Evolutionary conservation across 2,113 vertebrate species (phyloP), one percentile per base, ranked within the genome.

Genomic region (Sinocyclocheilus rhinocerous): DNA sequence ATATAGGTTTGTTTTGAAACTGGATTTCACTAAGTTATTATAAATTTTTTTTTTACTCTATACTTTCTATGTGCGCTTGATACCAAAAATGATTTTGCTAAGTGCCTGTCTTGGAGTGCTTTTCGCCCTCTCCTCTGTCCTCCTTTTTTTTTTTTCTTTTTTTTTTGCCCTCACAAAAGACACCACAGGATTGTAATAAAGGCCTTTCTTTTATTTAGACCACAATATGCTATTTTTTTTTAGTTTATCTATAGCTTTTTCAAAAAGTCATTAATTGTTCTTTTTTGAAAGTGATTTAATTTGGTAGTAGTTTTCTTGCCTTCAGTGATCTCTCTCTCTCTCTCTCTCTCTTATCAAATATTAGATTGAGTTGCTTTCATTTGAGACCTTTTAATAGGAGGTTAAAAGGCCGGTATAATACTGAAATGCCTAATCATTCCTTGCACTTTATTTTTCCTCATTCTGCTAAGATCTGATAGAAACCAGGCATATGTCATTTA

Each of bases 361-460:
- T 84, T 57, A 36, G 29, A 61, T 76, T 84, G 67, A 81, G 48
- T 29, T 18, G 48, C 75, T 50, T 87, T 83, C 42, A 39, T 83
- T 77, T 50, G 33, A 81, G 70, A 81, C 36, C 78, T 76, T 69
- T 55, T 89, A 84, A 90, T 90, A 89, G 91, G 87, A 91, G 87
- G 82, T 90, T 87, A 85, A 84, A 90, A 90, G 85, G 91, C 91
- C 85, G 59, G 48, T 80, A 85, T 57, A 59, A 86, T 70, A 89
- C 88, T 90, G 76, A 79, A 92, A 90, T 90, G 89, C 87, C 93
- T 72, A 88, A 48, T 85, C 90, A 91, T 91, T 93, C 92, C 79
- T 94, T 95, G 95, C 95, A 96, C 95, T 96, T 96, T 95, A 92
- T 87, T 93, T 94, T 86, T 91, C 88, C 84, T 84, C 48, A 91